Percentiles rank a stretch among this genome's conserved stretches.
These are phyloP conservation scores for Zootoca vivipara DNA, from an alignment of 2,113 vertebrate species.

Conservation along the genomic window DNA sequence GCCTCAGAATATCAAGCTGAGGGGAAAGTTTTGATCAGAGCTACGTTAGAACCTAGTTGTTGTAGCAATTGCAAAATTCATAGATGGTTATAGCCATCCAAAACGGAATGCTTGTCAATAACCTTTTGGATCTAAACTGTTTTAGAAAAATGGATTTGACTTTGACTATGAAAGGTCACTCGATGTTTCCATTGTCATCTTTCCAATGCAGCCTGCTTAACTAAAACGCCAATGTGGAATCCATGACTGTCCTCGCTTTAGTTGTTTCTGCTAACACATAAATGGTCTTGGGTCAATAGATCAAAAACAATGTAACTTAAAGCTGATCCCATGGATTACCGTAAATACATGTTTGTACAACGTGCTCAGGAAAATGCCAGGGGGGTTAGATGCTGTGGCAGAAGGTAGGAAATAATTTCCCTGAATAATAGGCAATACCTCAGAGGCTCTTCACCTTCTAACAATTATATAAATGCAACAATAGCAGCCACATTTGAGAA, in stretches of 20 bases:
- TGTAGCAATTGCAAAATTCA: background rate
- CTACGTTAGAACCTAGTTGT: background rate
- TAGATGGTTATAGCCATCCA: background rate
- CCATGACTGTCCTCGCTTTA: constrained; percentile 3
- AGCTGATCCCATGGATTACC: constrained; percentile 2
- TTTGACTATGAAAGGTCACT: background rate
- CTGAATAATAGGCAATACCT: background rate
- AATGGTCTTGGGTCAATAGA: background rate
- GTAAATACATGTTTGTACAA: constrained; percentile 25
- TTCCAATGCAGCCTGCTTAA: background rate
- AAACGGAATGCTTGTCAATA: background rate
- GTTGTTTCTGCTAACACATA: constrained; percentile 11
- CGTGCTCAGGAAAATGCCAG: background rate
- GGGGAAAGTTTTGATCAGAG: background rate
- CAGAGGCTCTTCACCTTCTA: background rate
- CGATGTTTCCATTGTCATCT: background rate
- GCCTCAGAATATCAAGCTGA: background rate
- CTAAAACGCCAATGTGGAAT: background rate
- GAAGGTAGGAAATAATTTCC: background rate
- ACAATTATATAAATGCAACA: background rate
- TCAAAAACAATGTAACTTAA: constrained; percentile 20
- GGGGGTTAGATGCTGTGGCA: background rate
- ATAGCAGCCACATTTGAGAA: background rate
- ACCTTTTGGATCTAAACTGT: background rate
- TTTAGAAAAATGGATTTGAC: constrained; percentile 19